A percentile compares a stretch with the other conserved stretches of the same genome.
phyloP scores from a whole-genome alignment of 2,888 invertebrate species.

The Synanthedon tipuliformis region DNA sequence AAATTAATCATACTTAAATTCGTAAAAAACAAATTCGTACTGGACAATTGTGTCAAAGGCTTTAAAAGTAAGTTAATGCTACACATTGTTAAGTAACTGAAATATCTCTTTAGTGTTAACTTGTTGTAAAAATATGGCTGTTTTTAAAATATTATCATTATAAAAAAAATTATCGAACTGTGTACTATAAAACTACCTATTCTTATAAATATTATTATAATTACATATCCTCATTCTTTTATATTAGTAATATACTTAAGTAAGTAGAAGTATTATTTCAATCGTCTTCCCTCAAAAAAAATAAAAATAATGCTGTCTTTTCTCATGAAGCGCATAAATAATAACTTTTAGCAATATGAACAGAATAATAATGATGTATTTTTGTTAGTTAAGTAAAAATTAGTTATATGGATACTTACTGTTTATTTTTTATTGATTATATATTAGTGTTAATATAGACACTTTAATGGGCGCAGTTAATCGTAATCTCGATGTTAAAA shows the following conservation, averaged over 20 bases:
- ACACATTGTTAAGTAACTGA: background rate
- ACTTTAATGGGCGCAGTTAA: no score
- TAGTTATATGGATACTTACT: no score
- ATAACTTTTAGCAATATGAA: background rate
- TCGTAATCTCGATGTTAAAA: no score
- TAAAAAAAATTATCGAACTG: constrained; percentile 19
- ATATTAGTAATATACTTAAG: constrained; percentile 1
- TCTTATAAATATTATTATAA: constrained; percentile 22
- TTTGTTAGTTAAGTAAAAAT: no score
- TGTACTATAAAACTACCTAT: constrained; percentile 29
- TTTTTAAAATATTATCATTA: constrained; percentile 23
- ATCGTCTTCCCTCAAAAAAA: constrained; percentile 19
- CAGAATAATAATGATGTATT: no score
- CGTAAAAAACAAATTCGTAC: no score
- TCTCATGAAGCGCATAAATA: constrained; percentile 5
- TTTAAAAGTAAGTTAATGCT: background rate
- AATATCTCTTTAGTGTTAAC: constrained; percentile 3
- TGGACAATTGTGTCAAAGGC: background rate
- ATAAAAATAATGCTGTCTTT: constrained; percentile 7
- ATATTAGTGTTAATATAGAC: no score
- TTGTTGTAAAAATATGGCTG: constrained; percentile 19
- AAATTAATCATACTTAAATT: background rate
- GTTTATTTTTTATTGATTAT: no score
- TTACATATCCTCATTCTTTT: constrained; percentile 19
- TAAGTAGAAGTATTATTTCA: background rate